Conservation (phyloP, 2,888 invertebrate genomes). For the Lydus trimaculatus region DNA sequence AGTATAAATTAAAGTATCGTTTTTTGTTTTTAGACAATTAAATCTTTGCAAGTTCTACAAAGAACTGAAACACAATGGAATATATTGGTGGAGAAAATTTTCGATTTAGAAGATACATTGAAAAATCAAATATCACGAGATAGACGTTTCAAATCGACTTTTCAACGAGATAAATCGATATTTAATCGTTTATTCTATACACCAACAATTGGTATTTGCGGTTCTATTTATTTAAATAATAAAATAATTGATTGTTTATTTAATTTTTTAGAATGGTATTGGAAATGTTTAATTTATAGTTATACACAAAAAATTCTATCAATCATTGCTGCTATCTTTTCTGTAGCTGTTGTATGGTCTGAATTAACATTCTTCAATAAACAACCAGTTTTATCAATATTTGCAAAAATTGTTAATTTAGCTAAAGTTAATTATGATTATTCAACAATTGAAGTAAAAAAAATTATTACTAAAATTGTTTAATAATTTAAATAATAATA, state of each 20-base stretch:
- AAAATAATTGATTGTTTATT: conserved; percentile 13
- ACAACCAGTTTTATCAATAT: conserved; percentile 91
- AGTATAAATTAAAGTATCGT: too few species aligned
- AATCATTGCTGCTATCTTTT: conserved; percentile 77
- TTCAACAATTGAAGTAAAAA: conserved; percentile 86
- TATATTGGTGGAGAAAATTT: conserved; percentile 79
- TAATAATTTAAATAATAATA: conserved; percentile 11
- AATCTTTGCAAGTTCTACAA: conserved; percentile 89
- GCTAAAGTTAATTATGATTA: conserved; percentile 88
- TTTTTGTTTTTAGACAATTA: conserved; percentile 78
- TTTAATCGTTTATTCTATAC: conserved; percentile 68
- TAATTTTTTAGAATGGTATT: conserved; percentile 91
- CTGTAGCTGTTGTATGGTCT: conserved; percentile 96
- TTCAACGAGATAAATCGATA: conserved; percentile 69
- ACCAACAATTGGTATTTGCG: conserved; percentile 70
- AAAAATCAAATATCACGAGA: conserved; percentile 74
- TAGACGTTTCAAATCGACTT: conserved; percentile 72
- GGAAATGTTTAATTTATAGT: conserved; percentile 85
- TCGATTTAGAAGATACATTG: conserved; percentile 87
- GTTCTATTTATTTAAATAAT: background rate
- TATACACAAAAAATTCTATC: conserved; percentile 80
- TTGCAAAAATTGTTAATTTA: conserved; percentile 90
- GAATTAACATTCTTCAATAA: conserved; percentile 98
- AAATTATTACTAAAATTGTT: conserved; percentile 1
- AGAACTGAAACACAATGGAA: conserved; percentile 96